Evolutionary conservation across 2,797 vertebrate species (phyloP).

Genomic region (Novumbra hubbsi): DNA sequence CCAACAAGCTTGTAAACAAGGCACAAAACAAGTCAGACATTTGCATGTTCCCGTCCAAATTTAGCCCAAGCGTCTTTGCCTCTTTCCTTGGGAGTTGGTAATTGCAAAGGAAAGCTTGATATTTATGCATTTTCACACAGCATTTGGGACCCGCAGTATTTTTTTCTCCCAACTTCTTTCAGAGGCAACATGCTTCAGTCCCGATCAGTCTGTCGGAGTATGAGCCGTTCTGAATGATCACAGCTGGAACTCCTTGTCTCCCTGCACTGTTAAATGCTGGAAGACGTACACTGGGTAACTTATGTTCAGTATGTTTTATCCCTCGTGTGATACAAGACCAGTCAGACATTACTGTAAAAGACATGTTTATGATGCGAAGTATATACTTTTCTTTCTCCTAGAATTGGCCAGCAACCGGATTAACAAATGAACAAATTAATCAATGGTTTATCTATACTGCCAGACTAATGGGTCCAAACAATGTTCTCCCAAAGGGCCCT

Average conservation of each 20-base stretch:
- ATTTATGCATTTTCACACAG: constrained; percentile 25
- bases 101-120: constrained; percentile 24
- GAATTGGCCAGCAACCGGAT: constrained; percentile 8
- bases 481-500: background rate
- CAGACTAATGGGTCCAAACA: constrained; percentile 14
- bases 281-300: background rate
- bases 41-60: constrained; percentile 41
- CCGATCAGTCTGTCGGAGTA: constrained; percentile 17
- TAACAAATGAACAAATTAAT: constrained; percentile 22
- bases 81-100: constrained; percentile 22
- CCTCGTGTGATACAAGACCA: constrained; percentile 5
- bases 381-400: background rate
- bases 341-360: background rate
- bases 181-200: constrained; percentile 10
- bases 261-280: constrained; percentile 7
- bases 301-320: constrained; percentile 12
- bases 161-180: constrained; percentile 3
- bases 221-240: constrained; percentile 20
- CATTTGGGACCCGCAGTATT: constrained; percentile 22
- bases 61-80: constrained; percentile 26
- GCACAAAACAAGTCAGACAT: constrained; percentile 42
- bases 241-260: constrained; percentile 16
- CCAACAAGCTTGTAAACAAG: constrained; percentile 49
- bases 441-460: constrained; percentile 12
- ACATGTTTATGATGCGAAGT: constrained; percentile 12